Base-by-base conservation (phyloP, 2,888 invertebrate species). In the Eupithecia centaureata region DNA sequence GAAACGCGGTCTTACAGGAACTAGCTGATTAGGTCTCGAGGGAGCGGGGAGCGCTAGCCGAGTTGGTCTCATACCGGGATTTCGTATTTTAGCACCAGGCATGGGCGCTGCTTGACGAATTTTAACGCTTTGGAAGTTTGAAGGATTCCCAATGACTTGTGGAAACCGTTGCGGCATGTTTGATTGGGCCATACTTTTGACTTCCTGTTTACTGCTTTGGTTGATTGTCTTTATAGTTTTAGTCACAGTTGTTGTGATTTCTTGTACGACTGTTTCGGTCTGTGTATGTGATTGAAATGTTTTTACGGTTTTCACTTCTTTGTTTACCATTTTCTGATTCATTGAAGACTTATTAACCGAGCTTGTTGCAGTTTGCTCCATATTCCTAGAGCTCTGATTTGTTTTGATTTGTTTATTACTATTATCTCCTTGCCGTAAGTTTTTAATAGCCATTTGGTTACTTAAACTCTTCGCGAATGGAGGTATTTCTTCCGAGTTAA, bases 211-310 rank as follows among this genome's bases (percentile, higher is more conserved):
- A 27, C 85, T 79, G 32, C 86, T 86, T 78, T 91, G 89, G 73
- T 91, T 92, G 0, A 92, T 87, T 25, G 91, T 92, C 77, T 91
- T 86, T 72, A 93, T 88, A 10, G 92, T 93, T 86, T 92, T 92
- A 10, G 93, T 93, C 2, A 93, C 92, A 33, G 93, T 93, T 60
- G 92, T 92, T 7, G 92, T 93, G 38, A 93, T 88, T 83, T 93
- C 93, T 84, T 93, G 85, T 71, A 92, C 89, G 18, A 92, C 84
- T 35, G 92, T 93, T 76, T 92, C 82, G 0, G 88, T 86, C 78
- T 89, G 81, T 0, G 91, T 88, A 80, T 92, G 80, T 0, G 91
- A 87, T 81, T 92, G 87, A 81, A 87, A 85, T 3, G 89, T 91
- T 84, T 92, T 91, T 0, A 93, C 89, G 42, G 89, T 88, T 65